These are phyloP conservation scores for Cyrtonyx montezumae DNA, from an alignment of 2,113 vertebrate species.

Conservation along the genomic window DNA sequence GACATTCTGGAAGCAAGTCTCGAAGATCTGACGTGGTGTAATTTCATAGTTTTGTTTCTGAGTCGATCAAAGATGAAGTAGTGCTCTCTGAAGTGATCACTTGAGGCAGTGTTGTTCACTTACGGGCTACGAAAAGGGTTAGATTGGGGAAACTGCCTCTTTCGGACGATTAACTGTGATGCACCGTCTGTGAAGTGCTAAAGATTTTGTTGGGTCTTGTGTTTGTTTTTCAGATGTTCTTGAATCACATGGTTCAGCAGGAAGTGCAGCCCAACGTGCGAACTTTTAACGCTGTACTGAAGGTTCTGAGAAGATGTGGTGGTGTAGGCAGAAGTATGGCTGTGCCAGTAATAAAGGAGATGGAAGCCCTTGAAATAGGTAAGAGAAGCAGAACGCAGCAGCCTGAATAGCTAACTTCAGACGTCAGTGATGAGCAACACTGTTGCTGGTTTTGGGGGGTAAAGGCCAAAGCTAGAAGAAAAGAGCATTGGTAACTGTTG, in stretches of 20 bases:
- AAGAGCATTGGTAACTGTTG: neutral
- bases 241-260: slow-evolving; percentile 91
- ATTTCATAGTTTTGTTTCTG: neutral
- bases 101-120: neutral
- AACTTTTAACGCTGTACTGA: slow-evolving; percentile 90
- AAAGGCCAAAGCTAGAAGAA: neutral
- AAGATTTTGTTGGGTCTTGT: neutral
- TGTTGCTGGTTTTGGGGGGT: neutral
- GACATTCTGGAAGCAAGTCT: neutral
- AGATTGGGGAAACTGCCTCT: neutral
- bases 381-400: neutral
- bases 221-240: slow-evolving; percentile 79
- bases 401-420: neutral
- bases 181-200: neutral
- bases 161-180: neutral
- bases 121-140: neutral
- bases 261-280: slow-evolving; percentile 86
- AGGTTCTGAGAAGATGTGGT: slow-evolving; percentile 80
- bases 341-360: slow-evolving; percentile 83
- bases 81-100: neutral
- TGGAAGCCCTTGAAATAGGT: slow-evolving; percentile 90
- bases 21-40: neutral
- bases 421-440: neutral
- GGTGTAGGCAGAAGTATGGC: slow-evolving; percentile 68
- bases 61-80: neutral